These are phyloP conservation scores for Carassius carassius DNA, from an alignment of 2,113 vertebrate genomes.

Conservation along the genomic window DNA sequence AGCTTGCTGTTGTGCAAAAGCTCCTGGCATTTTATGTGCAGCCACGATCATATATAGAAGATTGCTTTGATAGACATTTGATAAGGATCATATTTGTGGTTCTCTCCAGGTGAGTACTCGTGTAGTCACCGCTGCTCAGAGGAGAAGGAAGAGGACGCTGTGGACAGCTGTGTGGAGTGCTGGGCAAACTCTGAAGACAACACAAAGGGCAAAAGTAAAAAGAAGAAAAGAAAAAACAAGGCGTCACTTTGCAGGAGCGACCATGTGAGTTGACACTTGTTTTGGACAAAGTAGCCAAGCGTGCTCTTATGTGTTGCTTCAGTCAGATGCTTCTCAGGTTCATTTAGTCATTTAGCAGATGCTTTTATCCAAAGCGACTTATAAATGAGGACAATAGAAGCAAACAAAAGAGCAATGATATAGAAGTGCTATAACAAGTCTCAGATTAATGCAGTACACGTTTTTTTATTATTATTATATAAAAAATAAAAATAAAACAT, in stretches of 20 bases:
- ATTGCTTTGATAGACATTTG: background rate
- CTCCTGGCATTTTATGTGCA: background rate
- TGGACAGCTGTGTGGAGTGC: conserved; percentile 90
- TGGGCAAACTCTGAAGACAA: conserved; percentile 87
- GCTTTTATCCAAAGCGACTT: no score
- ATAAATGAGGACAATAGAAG: no score
- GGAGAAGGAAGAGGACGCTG: conserved; percentile 88
- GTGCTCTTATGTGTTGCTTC: background rate
- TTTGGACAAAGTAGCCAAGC: background rate
- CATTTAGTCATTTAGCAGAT: no score
- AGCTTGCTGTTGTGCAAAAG: background rate
- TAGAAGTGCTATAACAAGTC: no score
- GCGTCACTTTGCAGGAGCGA: conserved; percentile 77
- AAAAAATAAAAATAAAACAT: no score
- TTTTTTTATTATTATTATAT: no score
- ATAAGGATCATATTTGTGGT: conserved; percentile 8
- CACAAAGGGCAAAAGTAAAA: conserved; percentile 89
- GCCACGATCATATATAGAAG: background rate
- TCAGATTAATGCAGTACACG: no score
- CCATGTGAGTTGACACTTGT: conserved; percentile 75
- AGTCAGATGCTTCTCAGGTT: no score
- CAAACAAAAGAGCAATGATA: no score
- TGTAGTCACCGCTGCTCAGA: conserved; percentile 83
- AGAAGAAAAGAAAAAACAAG: conserved; percentile 95
- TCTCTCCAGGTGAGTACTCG: conserved; percentile 78